Evolutionary conservation across 2,888 invertebrate species (phyloP).

Genomic region (Malthinus flaveolus): DNA sequence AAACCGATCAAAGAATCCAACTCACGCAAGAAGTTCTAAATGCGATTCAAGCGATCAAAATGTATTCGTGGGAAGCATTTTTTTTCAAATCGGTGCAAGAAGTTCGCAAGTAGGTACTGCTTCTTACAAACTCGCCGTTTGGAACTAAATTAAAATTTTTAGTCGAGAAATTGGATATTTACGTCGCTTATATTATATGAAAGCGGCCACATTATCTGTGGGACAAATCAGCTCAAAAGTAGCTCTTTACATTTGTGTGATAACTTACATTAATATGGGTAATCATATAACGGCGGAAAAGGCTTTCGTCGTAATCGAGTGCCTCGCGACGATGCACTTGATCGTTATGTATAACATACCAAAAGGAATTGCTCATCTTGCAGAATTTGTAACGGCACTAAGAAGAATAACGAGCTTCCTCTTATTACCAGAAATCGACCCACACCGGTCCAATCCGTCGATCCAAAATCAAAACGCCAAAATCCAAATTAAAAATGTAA

Average conservation of each 20-base stretch:
- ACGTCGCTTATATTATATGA: constrained; percentile 43
- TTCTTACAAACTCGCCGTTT: neutral
- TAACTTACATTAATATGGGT: constrained; percentile 69
- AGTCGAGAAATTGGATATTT: constrained; percentile 69
- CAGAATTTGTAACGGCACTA: constrained; percentile 77
- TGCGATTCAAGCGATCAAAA: constrained; percentile 4
- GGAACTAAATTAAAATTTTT: constrained; percentile 33
- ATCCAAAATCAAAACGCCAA: neutral
- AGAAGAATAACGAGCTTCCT: constrained; percentile 66
- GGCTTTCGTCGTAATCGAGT: constrained; percentile 85
- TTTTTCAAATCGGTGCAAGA: neutral
- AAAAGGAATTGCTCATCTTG: constrained; percentile 77
- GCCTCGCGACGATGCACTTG: constrained; percentile 83
- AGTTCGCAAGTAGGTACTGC: neutral
- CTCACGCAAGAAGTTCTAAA: neutral
- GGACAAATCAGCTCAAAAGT: constrained; percentile 45
- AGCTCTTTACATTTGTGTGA: constrained; percentile 47
- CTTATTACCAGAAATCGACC: constrained; percentile 23
- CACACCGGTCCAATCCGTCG: neutral
- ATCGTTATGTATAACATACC: constrained; percentile 90
- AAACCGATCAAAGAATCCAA: constrained; percentile 1
- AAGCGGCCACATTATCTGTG: constrained; percentile 40
- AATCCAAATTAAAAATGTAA: neutral
- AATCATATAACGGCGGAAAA: constrained; percentile 76
- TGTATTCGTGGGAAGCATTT: constrained; percentile 2